Base-by-base conservation (phyloP, 2,113 vertebrate genomes). In the Apeltes quadracus region DNA sequence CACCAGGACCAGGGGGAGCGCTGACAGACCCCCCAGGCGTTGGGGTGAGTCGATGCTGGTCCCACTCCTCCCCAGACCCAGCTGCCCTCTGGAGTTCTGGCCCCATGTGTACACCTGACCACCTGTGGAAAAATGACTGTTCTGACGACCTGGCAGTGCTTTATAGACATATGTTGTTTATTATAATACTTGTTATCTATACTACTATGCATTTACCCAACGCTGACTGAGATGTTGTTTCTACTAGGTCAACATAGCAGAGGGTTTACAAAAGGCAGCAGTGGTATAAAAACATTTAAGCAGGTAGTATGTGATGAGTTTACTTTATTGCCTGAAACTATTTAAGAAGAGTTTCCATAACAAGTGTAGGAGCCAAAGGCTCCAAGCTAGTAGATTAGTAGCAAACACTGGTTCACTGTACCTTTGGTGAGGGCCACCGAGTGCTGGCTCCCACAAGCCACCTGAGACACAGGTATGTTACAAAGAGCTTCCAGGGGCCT, bases 31-130 rank as follows among this genome's bases (percentile, higher is more conserved):
- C 54, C 69, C 36, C 66, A 98, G 88, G 15, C 84, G 77, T 71
- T 94, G 93, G 1, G 96, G 95, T 0, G 75, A 65, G 0, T 1
- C 0, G 1, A 48, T 41, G 8, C 62, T 48, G 0, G 1, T 10
- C 16, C 58, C 18, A 0, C 36, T 76, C 9, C 67, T 88, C n/a
- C 92, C 93, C 65, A 95, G 12, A 81, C 96, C 96, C 34, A 98
- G 93, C 84, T 98, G 97, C 51, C 96, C 96, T 0, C 90, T 84
- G 9, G 66, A 38, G 25, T 96, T 95, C 82, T 88, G 79, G 14
- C 93, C 97, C 96, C 97, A 98, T 0, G 93, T 84, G 69, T 94
- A 97, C 64, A 88, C 83, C 68, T 66, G 76, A 36, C 79, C 80
- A 44, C 58, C 83, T 89, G 79, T 51, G 46, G 75, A 11, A 36